These are phyloP conservation scores for Semibalanus balanoides DNA, from an alignment of 1,140 invertebrate species.

Conservation along the genomic window DNA sequence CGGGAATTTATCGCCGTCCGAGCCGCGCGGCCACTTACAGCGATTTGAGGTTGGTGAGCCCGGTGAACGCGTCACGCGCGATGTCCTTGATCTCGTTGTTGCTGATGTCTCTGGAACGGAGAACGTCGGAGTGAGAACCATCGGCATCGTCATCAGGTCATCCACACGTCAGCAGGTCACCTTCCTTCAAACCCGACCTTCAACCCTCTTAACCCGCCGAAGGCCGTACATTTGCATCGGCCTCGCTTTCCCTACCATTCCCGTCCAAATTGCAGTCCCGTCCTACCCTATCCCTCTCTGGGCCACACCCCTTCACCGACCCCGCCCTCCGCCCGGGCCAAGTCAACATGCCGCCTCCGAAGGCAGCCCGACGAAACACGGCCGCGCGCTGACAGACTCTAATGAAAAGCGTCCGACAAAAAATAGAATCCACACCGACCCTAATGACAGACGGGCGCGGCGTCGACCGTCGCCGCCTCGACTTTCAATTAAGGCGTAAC, in stretches of 20 bases:
- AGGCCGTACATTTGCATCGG: too few relatives aligned
- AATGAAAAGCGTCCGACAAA: background rate
- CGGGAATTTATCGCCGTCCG: background rate
- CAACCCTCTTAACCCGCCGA: too few relatives aligned
- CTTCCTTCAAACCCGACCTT: too few relatives aligned
- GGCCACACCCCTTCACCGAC: too few relatives aligned
- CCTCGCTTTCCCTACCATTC: too few relatives aligned
- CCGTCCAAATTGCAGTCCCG: too few relatives aligned
- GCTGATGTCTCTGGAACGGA: constrained; percentile 67
- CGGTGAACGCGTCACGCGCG: constrained; percentile 80
- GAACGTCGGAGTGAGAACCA: background rate
- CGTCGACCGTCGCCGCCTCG: too few relatives aligned
- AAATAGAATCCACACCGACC: background rate
- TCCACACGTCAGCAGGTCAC: too few relatives aligned
- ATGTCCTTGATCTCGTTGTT: constrained; percentile 93
- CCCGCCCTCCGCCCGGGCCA: background rate
- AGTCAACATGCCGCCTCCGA: background rate
- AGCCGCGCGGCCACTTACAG: constrained; percentile 51
- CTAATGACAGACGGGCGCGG: background rate
- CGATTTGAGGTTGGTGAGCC: constrained; percentile 79
- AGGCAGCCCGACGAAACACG: too few relatives aligned
- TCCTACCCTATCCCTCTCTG: too few relatives aligned
- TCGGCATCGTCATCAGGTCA: too few relatives aligned
- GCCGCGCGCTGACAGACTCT: too few relatives aligned
- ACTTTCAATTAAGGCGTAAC: background rate